Base-by-base conservation (phyloP, 1,140 invertebrate species). In the Olivierus martensii region DNA sequence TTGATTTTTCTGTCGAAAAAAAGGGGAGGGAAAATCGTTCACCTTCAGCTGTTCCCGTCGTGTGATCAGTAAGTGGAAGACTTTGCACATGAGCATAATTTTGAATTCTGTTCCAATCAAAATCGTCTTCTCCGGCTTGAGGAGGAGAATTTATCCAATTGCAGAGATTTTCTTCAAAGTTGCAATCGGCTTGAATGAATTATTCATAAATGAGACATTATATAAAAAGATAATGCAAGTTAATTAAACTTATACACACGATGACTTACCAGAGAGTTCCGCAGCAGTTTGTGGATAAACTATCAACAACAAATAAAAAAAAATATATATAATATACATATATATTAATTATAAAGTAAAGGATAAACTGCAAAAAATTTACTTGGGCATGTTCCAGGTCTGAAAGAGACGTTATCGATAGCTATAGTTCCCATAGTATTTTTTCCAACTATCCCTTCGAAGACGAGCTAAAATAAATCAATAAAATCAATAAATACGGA, bases 381-480 rank as follows among this genome's bases (percentile, higher is more conserved):
- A 43, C 41, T 43, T 49, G 79, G 79, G 64, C 79, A 81, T 46
- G 74, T 68, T 46, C 79, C 80, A 37, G 72, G 75, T 17, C 72
- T 72, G 35, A 82, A 73, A 2, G 80, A 77, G 28, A 84, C 72
- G 53, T 83, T 81, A 65, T 84, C 82, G 11, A 84, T 73, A 11
- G 81, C 81, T 59, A 83, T 82, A 57, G 83, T 79, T 17, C 80
- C 81, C 63, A 80, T 17, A 6, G 17, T 17, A 22, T 43, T 43
- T 17, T 17, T 22, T 4, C 41, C 41, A 22, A 43, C 41, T 22
- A 43, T 22, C 9, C 41, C 41, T 43, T 43, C 41, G 17, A 43
- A 43, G 4, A 43, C 4, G 7, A 43, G 21, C 41, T 43, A 22
- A 17, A 17, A 43, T 6, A 43, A 22, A 43, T 12, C 38, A 39